Evolutionary conservation across 2,888 invertebrate species (phyloP), one percentile per base, ranked within the genome.

Genomic region (Epinotia demarniana): DNA sequence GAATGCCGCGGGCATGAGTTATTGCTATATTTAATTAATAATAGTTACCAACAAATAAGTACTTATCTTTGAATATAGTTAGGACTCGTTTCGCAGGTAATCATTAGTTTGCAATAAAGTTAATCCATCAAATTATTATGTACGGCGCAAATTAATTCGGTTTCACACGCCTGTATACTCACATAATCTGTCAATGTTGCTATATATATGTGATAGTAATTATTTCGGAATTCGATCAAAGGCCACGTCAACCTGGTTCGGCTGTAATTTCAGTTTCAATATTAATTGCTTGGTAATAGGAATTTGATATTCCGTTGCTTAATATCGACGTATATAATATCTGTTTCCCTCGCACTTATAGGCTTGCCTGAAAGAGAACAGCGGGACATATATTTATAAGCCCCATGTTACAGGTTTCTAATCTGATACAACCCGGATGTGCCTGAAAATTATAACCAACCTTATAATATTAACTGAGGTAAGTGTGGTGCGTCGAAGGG

Each of bases 171-270:
- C 49, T 49, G n/a, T 49, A 4, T 53, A 1, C 53, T 53, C 53
- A 53, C n/a, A 66, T 53, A 66, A 27, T 66, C 27, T 2, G n/a
- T 53, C 23, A 19, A 0, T 19, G 43, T 23, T 58, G 23, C 43
- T 68, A 68, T 39, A 33, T 6, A 33, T 33, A 33, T 33, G 58
- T 13, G 19, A 19, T 16, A 69, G 53, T 23, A 74, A 58, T 39
- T 46, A 67, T 57, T 39, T 69, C n/a, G n/a, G n/a, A 64, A 64
- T 58, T 69, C 16, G 27, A 69, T 69, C 69, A 57, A 46, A 27
- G 57, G 33, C 19, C 63, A 19, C 33, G 57, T 27, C n/a, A 23
- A 11, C 8, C n/a, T 46, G 18, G 53, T 18, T 19, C n/a, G 11
- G 55, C 5, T 33, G 33, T 63, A 49, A 74, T 49, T 58, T 64